Conservation (phyloP, 2,113 vertebrate genomes). For the Triplophysa siluroides region DNA sequence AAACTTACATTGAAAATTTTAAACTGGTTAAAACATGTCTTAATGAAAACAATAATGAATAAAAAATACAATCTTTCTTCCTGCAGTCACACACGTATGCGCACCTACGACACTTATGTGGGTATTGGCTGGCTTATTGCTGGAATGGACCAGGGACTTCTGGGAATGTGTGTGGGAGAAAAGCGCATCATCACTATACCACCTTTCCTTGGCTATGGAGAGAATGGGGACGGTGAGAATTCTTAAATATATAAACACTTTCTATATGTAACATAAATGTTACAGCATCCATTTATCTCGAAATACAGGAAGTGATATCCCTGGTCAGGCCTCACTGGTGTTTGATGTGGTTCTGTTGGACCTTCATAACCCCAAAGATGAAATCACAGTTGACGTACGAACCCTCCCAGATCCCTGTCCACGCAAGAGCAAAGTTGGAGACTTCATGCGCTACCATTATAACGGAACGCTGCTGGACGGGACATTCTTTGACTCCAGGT, state of each 20-base stretch:
- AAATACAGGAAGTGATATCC: conserved; percentile 89
- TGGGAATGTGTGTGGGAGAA: conserved; percentile 97
- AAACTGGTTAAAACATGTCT: no score
- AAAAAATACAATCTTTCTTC: not conserved
- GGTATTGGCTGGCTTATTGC: conserved; percentile 98
- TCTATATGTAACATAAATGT: not conserved
- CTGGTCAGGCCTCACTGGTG: conserved; percentile 91
- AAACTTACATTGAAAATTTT: no score
- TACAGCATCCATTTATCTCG: conserved; percentile 2
- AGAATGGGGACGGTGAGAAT: conserved; percentile 89
- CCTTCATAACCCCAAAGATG: conserved; percentile 94
- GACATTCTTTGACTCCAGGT: conserved; percentile 96
- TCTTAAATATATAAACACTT: not conserved
- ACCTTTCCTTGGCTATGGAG: conserved; percentile 91
- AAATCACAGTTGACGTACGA: conserved; percentile 81
- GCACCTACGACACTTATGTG: conserved; percentile 94
- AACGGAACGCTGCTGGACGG: conserved; percentile 93
- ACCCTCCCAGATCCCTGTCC: conserved; percentile 78
- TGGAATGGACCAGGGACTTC: conserved; percentile 94
- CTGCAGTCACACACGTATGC: conserved; percentile 90
- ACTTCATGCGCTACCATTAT: conserved; percentile 96
- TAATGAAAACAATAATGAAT: not conserved
- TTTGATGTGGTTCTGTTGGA: conserved; percentile 93
- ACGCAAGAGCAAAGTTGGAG: conserved; percentile 80
- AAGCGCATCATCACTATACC: conserved; percentile 91